phyloP scores from a whole-genome alignment of 1,140 invertebrate species.

The Megalopta genalis region DNA sequence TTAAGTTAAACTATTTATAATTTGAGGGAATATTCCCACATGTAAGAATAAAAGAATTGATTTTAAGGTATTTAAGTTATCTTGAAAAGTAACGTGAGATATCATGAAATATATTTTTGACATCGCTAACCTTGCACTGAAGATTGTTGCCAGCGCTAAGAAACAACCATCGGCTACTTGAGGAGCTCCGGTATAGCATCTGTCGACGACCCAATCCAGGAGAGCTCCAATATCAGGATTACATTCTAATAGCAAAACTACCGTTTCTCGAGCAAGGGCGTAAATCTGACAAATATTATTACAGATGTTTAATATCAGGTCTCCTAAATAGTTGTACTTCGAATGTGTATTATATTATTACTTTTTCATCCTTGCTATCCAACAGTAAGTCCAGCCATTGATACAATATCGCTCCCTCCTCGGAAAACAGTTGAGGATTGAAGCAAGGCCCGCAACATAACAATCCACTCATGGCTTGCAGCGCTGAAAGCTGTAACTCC shows the following conservation, averaged over 20 bases:
- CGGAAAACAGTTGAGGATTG: slow-evolving; percentile 89
- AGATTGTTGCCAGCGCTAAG: slow-evolving; percentile 95
- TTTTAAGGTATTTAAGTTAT: neutral
- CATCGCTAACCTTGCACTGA: slow-evolving; percentile 90
- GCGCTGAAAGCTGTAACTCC: slow-evolving; percentile 85
- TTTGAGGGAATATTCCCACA: neutral
- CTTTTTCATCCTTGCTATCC: slow-evolving; percentile 93
- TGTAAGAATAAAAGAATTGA: too few species aligned
- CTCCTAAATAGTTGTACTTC: neutral
- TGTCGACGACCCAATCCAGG: slow-evolving; percentile 98
- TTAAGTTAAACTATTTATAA: slow-evolving; percentile 26
- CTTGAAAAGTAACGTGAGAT: neutral
- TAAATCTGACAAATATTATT: slow-evolving; percentile 85
- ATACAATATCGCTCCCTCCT: slow-evolving; percentile 94
- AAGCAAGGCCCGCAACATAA: slow-evolving; percentile 97
- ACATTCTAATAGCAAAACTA: slow-evolving; percentile 95
- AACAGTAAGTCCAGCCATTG: slow-evolving; percentile 95
- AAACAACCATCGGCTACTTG: slow-evolving; percentile 97
- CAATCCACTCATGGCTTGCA: slow-evolving; percentile 95
- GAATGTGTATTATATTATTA: slow-evolving; percentile 72
- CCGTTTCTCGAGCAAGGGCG: slow-evolving; percentile 93
- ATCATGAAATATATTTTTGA: neutral
- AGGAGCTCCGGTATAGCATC: slow-evolving; percentile 95
- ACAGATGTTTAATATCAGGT: slow-evolving; percentile 20
- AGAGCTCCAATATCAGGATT: slow-evolving; percentile 96